Conservation (phyloP, 2,797 vertebrate species). For the Gymnothorax reevesii region DNA sequence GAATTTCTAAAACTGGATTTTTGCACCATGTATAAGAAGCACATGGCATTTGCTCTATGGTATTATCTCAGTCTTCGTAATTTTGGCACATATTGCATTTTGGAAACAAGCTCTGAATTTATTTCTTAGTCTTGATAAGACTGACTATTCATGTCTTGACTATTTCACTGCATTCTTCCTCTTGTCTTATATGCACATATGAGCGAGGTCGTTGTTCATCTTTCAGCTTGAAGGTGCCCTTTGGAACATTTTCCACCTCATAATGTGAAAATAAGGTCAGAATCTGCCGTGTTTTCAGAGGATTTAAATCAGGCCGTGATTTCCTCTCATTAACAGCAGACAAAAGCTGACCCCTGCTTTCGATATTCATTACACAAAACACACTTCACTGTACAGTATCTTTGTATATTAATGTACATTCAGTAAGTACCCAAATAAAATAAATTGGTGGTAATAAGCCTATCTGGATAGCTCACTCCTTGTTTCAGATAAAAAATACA, state of each 20-base stretch:
- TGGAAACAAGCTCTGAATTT: background rate
- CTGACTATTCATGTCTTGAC: too few relatives aligned
- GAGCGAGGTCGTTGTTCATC: slow-evolving; percentile 26
- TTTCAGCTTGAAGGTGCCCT: slow-evolving; percentile 31
- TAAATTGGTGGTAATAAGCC: slow-evolving; percentile 38
- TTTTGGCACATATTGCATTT: too few relatives aligned
- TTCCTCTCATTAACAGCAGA: slow-evolving; percentile 29
- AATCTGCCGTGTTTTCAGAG: slow-evolving; percentile 11
- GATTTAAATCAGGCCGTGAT: slow-evolving; percentile 22
- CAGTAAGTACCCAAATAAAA: slow-evolving; percentile 32
- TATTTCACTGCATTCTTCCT: too few relatives aligned
- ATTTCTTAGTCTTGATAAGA: background rate
- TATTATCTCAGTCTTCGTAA: too few relatives aligned
- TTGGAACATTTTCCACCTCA: slow-evolving; percentile 1
- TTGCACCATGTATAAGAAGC: too few relatives aligned
- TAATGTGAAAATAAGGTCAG: slow-evolving; percentile 34
- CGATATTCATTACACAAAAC: slow-evolving; percentile 28
- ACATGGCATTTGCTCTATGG: too few relatives aligned
- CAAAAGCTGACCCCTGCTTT: slow-evolving; percentile 20
- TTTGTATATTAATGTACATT: slow-evolving; percentile 18
- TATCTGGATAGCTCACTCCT: slow-evolving; percentile 22
- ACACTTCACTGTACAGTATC: slow-evolving; percentile 21
- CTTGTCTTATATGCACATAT: slow-evolving; percentile 22
- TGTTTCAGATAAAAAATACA: slow-evolving; percentile 21
- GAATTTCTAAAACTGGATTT: too few relatives aligned